Evolutionary conservation across 1,140 invertebrate species (phyloP).

Genomic region (Tetraneura akinire): DNA sequence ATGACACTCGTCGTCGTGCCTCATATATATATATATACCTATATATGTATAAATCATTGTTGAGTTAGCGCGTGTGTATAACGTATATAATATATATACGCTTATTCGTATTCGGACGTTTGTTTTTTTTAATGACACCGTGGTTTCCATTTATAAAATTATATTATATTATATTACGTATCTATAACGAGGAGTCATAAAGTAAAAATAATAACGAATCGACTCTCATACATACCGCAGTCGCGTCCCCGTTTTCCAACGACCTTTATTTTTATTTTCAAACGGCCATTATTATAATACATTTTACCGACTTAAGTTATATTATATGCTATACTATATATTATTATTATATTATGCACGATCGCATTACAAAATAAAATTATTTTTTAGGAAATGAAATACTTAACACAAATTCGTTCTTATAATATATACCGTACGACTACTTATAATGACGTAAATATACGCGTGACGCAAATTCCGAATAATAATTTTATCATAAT

Average conservation of each 20-base stretch:
- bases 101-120: constrained; percentile 44
- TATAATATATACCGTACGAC: too few species aligned
- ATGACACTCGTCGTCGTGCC: constrained; percentile 60
- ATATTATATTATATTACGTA: not conserved
- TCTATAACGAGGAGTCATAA: not conserved
- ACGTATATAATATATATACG: constrained; percentile 55
- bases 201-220: constrained; percentile 19
- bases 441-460: constrained; percentile 9
- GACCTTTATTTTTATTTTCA: constrained; percentile 4
- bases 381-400: too few species aligned
- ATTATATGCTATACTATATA: too few species aligned
- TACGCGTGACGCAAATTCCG: not conserved
- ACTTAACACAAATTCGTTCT: too few species aligned
- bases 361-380: too few species aligned
- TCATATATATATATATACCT: too few species aligned
- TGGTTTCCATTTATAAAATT: constrained; percentile 35
- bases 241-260: not conserved
- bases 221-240: not conserved
- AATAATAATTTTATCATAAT: not conserved
- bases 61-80: too few species aligned
- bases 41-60: constrained; percentile 44
- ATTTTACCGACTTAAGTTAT: too few species aligned
- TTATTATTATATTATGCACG: too few species aligned
- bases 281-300: too few species aligned
- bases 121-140: constrained; percentile 43